A percentile compares a stretch with the other conserved stretches of the same genome.
These are phyloP conservation scores for Pterocles gutturalis DNA, from an alignment of 2,113 vertebrate genomes.

Conservation along the genomic window DNA sequence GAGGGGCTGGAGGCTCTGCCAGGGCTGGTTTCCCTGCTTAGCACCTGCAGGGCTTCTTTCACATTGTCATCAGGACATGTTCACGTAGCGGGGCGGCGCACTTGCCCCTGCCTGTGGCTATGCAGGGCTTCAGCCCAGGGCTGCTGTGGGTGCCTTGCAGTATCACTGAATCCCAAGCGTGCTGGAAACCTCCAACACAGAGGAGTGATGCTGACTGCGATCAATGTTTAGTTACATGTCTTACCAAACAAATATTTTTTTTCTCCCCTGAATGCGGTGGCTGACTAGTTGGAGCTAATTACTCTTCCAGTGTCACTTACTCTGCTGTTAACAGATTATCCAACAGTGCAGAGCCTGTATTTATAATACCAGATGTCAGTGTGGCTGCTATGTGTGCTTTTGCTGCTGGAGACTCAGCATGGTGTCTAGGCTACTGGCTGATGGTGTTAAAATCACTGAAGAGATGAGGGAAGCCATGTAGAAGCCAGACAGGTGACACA, in stretches of 20 bases:
- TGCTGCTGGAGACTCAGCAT: slow-evolving; percentile 19
- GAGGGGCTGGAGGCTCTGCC: background rate
- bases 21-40: background rate
- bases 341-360: slow-evolving; percentile 50
- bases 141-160: background rate
- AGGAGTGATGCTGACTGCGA: background rate
- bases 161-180: fast-evolving
- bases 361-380: slow-evolving; percentile 59
- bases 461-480: background rate
- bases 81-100: fast-evolving
- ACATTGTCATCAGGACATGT: background rate
- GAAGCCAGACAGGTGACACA: background rate
- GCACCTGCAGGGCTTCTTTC: background rate
- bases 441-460: background rate
- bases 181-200: background rate
- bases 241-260: background rate
- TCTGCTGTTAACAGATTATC: slow-evolving; percentile 54
- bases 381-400: slow-evolving; percentile 15
- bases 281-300: slow-evolving; percentile 43
- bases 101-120: background rate
- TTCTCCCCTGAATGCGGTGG: background rate
- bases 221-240: background rate
- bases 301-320: slow-evolving; percentile 34
- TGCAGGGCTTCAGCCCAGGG: background rate
- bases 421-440: background rate